Percentiles rank a stretch among this genome's conserved stretches.
Evolutionary conservation across 2,797 vertebrate genomes (phyloP).

Genomic region (Aulostomus chinensis): DNA sequence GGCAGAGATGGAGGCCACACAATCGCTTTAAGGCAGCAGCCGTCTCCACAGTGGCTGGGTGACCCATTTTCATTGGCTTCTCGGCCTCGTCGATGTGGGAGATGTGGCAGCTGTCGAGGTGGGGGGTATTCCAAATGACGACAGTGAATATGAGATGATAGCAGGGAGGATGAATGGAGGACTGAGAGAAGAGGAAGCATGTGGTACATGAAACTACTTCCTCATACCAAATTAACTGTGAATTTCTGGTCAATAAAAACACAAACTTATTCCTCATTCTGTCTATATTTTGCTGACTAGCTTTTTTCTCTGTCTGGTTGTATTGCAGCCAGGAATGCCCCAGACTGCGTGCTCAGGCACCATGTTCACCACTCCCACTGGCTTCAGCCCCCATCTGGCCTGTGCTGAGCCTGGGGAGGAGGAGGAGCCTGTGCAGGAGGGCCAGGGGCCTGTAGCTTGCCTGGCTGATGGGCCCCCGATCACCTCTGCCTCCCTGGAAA

Average conservation of each 20-base stretch:
- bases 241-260: constrained; percentile 1
- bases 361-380: constrained; percentile 88
- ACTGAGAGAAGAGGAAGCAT: neutral
- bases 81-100: constrained; percentile 33
- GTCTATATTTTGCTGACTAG: neutral
- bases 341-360: constrained; percentile 85
- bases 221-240: neutral
- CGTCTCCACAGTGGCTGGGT: constrained; percentile 55
- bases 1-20: constrained; percentile 26
- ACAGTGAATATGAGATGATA: constrained; percentile 8
- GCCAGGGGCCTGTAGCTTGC: constrained; percentile 70
- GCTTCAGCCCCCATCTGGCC: constrained; percentile 85
- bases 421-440: constrained; percentile 84
- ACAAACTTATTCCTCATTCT: constrained; percentile 14
- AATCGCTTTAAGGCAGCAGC: constrained; percentile 35
- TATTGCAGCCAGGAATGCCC: constrained; percentile 87
- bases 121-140: constrained; percentile 2
- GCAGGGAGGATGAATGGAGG: neutral
- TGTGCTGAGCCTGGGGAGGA: constrained; percentile 81
- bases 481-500: constrained; percentile 90
- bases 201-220: neutral
- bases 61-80: constrained; percentile 53
- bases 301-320: constrained; percentile 10
- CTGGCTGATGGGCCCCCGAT: constrained; percentile 75
- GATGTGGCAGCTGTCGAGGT: constrained; percentile 44